A percentile compares a stretch with the other conserved stretches of the same genome.
phyloP scores from a whole-genome alignment of 2,113 vertebrate species.

The Sitta europaea region DNA sequence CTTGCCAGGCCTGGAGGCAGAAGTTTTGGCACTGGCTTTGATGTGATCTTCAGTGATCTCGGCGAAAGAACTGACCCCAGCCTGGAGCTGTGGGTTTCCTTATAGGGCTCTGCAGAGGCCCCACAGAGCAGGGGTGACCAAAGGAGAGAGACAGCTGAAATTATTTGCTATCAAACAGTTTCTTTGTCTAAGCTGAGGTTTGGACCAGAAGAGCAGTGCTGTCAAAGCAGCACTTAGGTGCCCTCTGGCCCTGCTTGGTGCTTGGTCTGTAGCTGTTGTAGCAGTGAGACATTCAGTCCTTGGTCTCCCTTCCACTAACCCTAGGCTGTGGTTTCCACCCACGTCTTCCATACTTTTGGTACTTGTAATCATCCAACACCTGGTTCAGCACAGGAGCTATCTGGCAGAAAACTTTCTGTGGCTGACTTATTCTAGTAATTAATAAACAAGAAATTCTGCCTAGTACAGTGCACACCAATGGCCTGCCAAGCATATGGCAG shows the following conservation, averaged over 20 bases:
- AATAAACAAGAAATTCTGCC: background rate
- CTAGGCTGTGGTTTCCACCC: background rate
- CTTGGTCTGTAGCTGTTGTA: background rate
- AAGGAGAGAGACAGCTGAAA: background rate
- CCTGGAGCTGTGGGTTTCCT: background rate
- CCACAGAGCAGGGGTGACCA: background rate
- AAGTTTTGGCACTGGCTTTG: background rate
- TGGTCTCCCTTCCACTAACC: background rate
- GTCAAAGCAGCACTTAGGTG: rapidly evolving
- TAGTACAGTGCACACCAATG: background rate
- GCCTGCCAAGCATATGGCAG: background rate
- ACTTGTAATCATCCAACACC: background rate
- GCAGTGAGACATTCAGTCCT: background rate
- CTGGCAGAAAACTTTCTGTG: background rate
- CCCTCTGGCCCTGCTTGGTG: rapidly evolving
- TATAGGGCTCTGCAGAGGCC: background rate
- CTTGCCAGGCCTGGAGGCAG: conserved; percentile 11
- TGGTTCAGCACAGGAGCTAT: background rate
- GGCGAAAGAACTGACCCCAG: background rate
- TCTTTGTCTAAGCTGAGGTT: background rate
- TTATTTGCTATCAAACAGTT: background rate
- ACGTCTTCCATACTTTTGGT: background rate
- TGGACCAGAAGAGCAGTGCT: background rate
- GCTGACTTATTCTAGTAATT: background rate
- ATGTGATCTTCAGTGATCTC: background rate